Evolutionary conservation across 2,797 vertebrate genomes (phyloP).

Genomic region (Eupleurogrammus muticus): DNA sequence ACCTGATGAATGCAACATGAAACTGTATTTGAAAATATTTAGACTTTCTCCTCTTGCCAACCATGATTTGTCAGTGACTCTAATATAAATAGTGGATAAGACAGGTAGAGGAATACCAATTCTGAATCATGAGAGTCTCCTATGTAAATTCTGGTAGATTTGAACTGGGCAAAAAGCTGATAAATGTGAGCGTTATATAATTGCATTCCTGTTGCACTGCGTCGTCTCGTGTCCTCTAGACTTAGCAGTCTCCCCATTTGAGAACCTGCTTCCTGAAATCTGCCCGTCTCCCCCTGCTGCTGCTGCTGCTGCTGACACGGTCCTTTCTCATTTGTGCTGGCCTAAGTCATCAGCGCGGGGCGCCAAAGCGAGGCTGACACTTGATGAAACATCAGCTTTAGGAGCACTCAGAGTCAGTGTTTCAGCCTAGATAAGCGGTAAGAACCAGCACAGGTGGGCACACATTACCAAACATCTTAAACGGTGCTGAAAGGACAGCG

Average conservation of each 20-base stretch:
- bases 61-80: too few species aligned
- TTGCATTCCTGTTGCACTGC: slow-evolving; percentile 7
- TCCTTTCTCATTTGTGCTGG: slow-evolving; percentile 55
- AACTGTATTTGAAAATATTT: too few species aligned
- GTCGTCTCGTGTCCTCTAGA: slow-evolving; percentile 25
- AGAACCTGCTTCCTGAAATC: slow-evolving; percentile 37
- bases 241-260: slow-evolving; percentile 62
- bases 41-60: too few species aligned
- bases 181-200: slow-evolving; percentile 33
- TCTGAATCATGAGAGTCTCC: neutral
- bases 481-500: slow-evolving; percentile 66
- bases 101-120: neutral
- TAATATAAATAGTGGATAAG: neutral
- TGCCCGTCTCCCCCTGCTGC: slow-evolving; percentile 18
- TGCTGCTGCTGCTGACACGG: slow-evolving; percentile 52
- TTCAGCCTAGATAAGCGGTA: neutral
- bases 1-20: too few species aligned
- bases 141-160: neutral
- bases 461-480: neutral
- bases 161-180: slow-evolving; percentile 2
- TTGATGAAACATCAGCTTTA: slow-evolving; percentile 24
- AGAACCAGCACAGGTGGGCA: slow-evolving; percentile 9
- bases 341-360: slow-evolving; percentile 25
- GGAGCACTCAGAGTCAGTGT: neutral
- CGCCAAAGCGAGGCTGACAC: slow-evolving; percentile 19